Evolutionary conservation across 53 echinoderm and acorn worm species (phyloP).

Genomic region (Glandiceps talaboti): DNA sequence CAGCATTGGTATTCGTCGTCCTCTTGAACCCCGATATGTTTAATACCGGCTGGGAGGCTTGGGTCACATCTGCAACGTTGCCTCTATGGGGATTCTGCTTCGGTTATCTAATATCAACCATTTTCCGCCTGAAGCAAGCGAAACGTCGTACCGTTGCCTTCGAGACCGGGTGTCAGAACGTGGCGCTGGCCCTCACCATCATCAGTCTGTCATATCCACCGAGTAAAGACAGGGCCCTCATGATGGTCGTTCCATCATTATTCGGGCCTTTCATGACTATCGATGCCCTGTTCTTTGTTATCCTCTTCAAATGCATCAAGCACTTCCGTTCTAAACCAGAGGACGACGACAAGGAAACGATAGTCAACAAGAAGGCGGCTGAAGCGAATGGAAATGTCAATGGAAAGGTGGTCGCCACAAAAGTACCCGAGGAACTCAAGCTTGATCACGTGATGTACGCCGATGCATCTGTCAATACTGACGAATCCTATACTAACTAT

Average conservation of each 20-base stretch:
- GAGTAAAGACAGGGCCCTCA: not conserved
- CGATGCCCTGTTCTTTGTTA: not conserved
- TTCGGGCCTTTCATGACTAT: not conserved
- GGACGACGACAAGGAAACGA: not conserved
- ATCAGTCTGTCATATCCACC: not conserved
- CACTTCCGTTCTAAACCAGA: not conserved
- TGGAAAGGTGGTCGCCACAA: not conserved
- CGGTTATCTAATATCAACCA: not conserved
- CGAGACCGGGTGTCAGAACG: not conserved
- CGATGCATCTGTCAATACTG: not conserved
- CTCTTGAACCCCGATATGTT: constrained; percentile 73
- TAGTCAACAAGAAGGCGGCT: not conserved
- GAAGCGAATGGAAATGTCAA: not conserved
- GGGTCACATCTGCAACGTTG: not conserved
- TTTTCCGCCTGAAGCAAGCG: not conserved
- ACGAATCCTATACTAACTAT: not conserved
- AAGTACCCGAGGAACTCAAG: not conserved
- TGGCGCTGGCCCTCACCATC: not conserved
- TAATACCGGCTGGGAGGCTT: not conserved
- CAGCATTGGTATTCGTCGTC: constrained; percentile 43
- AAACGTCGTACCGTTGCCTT: not conserved
- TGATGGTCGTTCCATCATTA: not conserved
- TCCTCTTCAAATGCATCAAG: not conserved
- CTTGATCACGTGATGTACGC: not conserved
- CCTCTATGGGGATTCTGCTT: not conserved